These are phyloP conservation scores for Latrodectus geometricus DNA, from an alignment of 1,140 invertebrate species.

Conservation along the genomic window DNA sequence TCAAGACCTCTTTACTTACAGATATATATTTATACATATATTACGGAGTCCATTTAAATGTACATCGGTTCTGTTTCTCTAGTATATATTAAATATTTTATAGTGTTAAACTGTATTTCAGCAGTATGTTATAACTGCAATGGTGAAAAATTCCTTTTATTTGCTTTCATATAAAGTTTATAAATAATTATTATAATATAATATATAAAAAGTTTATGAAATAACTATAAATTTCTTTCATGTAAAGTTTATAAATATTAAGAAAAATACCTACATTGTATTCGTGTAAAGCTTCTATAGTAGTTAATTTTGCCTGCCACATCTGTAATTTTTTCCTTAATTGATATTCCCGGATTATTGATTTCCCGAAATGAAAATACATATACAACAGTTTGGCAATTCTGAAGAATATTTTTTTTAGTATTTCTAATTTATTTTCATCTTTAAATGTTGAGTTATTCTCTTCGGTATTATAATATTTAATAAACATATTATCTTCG, in stretches of 20 bases:
- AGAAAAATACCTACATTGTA: neutral
- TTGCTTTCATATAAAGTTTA: too few relatives aligned
- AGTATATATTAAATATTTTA: too few relatives aligned
- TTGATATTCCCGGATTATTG: too few relatives aligned
- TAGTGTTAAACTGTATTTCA: neutral
- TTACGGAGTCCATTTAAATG: too few relatives aligned
- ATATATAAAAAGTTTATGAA: too few relatives aligned
- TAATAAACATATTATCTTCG: neutral
- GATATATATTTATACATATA: too few relatives aligned
- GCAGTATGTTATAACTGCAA: neutral
- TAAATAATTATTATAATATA: too few relatives aligned
- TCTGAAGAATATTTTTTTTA: neutral
- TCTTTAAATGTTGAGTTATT: neutral
- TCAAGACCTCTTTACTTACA: too few relatives aligned
- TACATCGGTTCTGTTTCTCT: too few relatives aligned
- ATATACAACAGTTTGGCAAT: neutral
- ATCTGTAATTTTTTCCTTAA: neutral
- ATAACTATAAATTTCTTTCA: too few relatives aligned
- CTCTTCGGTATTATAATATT: neutral
- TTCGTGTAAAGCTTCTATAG: neutral
- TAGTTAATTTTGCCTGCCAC: neutral
- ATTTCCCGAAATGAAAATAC: neutral
- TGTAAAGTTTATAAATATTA: neutral
- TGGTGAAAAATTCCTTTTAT: neutral
- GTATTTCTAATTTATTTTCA: conserved; percentile 8